Base-by-base conservation (phyloP, 2,113 vertebrate species). In the Prolemur simus region DNA sequence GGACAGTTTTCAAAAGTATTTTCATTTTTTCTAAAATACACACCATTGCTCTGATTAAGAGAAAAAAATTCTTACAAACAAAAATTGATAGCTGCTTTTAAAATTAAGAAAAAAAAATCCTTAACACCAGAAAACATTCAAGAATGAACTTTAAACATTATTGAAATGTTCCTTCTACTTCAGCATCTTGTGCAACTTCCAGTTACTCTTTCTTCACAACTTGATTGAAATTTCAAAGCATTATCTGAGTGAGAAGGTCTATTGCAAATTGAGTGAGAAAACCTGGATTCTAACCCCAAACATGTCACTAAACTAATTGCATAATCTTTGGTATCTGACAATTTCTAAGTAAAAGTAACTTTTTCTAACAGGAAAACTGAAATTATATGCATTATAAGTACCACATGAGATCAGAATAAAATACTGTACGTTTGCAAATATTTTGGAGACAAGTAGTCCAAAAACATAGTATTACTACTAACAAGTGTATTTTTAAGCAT, bases 1-100 rank as follows among this genome's bases (percentile, higher is more conserved):
- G 7, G 42, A 29, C 14, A 60, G 21, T 89, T 68, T 82, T 25
- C 9, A 88, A 94, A 83, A 66, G 63, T 34, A 69, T 37, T n/a
- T 88, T 93, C 25, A 34, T 87, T 83, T 91, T 92, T 80, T 88
- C 45, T 83, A 77, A 78, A 95, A 89, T 52, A 85, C 20, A 74
- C 32, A 52, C 29, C 27, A 86, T 5, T 63, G 60, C 68, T 58
- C 34, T 84, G 20, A 42, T 52, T 52, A 73, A 78, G n/a, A 21
- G 89, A 71, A 87, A 93, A 80, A 80, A 37, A 60, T 76, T 63
- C 66, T 39, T 56, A 93, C 8, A 85, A 86, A 71, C 8, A 92
- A 73, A 85, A 88, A 88, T 42, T 37, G 47, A 94, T 8, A 37
- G 18, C 6, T 74, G 11, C 64, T 89, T 89, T 89, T 87, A 90